Conservation (phyloP, 2,888 invertebrate species). For the Magallana nippona region DNA sequence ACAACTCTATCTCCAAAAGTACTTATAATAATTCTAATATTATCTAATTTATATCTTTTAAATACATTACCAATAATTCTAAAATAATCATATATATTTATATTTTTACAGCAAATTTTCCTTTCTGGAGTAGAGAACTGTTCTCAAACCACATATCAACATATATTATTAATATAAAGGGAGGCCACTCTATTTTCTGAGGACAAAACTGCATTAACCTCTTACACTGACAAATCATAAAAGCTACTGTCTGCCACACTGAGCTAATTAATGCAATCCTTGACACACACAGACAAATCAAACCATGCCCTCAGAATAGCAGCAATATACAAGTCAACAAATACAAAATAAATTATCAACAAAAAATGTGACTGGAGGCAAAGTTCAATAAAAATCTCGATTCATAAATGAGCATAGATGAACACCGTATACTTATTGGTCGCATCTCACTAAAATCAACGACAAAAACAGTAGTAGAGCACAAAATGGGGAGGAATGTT, state of each 20-base stretch:
- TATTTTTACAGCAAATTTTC: not conserved
- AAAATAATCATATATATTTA: not conserved
- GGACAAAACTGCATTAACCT: slow-evolving; percentile 22
- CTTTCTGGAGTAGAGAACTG: slow-evolving; percentile 1
- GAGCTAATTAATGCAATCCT: not conserved
- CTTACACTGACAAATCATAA: not conserved
- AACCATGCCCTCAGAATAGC: slow-evolving; percentile 10
- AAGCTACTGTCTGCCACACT: not conserved
- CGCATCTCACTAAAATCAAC: slow-evolving; percentile 27
- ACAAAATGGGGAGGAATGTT: slow-evolving; percentile 30
- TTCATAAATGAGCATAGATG: slow-evolving; percentile 49
- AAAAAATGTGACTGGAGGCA: slow-evolving; percentile 53
- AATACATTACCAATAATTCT: not conserved
- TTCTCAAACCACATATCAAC: slow-evolving; percentile 28
- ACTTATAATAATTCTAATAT: not conserved
- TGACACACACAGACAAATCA: slow-evolving; percentile 4
- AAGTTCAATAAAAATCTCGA: slow-evolving; percentile 51
- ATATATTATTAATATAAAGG: not conserved
- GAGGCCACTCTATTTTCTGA: slow-evolving; percentile 21
- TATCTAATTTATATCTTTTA: not conserved
- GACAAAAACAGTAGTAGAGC: slow-evolving; percentile 35
- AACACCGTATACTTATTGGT: slow-evolving; percentile 32
- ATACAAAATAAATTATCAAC: slow-evolving; percentile 54
- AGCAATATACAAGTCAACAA: slow-evolving; percentile 22
- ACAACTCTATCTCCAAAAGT: slow-evolving; percentile 3